A percentile compares a stretch with the other conserved stretches of the same genome.
These are phyloP conservation scores for Anoplius nigerrimus DNA, from an alignment of 2,888 invertebrate species.

Conservation along the genomic window DNA sequence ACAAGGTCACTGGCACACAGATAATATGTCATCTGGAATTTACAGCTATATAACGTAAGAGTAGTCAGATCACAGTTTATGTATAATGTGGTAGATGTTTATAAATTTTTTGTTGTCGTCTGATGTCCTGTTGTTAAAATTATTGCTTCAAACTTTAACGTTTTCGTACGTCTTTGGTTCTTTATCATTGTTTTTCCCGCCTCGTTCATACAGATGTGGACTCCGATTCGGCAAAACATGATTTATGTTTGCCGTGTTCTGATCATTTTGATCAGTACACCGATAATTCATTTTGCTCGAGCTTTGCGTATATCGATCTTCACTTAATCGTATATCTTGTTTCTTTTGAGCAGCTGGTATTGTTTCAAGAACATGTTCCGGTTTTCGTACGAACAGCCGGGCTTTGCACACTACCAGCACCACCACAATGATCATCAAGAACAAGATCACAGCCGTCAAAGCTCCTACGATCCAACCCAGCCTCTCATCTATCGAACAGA, in stretches of 20 bases:
- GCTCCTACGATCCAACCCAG: slow-evolving; percentile 72
- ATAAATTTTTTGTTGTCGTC: not conserved
- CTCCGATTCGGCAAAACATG: slow-evolving; percentile 60
- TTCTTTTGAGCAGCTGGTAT: slow-evolving; percentile 42
- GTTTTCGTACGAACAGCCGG: slow-evolving; percentile 58
- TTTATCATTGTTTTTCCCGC: slow-evolving; percentile 30
- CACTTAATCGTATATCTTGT: slow-evolving; percentile 4
- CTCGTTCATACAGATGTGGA: slow-evolving; percentile 56
- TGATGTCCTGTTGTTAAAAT: not conserved
- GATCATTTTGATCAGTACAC: slow-evolving; percentile 39
- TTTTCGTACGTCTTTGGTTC: slow-evolving; percentile 51
- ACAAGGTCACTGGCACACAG: not conserved
- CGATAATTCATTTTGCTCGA: slow-evolving; percentile 56
- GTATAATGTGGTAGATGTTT: not conserved
- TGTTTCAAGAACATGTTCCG: slow-evolving; percentile 62
- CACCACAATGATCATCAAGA: slow-evolving; percentile 67
- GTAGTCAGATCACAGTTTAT: no score
- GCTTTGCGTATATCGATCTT: slow-evolving; percentile 47
- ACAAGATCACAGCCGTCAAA: slow-evolving; percentile 65
- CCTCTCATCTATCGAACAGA: slow-evolving; percentile 59
- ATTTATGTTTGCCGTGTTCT: slow-evolving; percentile 32
- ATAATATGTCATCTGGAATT: not conserved
- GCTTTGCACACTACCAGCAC: slow-evolving; percentile 68
- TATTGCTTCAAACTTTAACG: slow-evolving; percentile 27
- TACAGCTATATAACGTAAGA: no score